phyloP scores from a whole-genome alignment of 2,888 invertebrate species.

The Platerodrilus igneus region DNA sequence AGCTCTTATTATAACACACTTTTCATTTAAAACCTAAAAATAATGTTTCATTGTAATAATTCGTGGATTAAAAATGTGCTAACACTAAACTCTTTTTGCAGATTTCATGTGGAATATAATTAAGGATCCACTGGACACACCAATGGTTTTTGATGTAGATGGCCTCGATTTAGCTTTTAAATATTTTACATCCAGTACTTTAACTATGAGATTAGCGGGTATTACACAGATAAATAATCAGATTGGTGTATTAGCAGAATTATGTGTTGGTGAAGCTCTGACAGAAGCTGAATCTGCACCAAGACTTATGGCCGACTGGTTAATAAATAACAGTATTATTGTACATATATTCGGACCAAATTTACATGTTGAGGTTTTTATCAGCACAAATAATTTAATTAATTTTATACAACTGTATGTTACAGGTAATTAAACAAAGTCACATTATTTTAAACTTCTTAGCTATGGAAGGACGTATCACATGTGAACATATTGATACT shows the following conservation, averaged over 20 bases:
- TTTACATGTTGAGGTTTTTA: conserved; percentile 81
- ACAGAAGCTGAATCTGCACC: conserved; percentile 82
- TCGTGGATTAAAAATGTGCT: too few species aligned
- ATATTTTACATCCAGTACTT: conserved; percentile 89
- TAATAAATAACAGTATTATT: conserved; percentile 83
- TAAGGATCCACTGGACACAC: conserved; percentile 84
- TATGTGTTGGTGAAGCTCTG: conserved; percentile 82
- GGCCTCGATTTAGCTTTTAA: conserved; percentile 92
- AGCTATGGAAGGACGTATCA: conserved; percentile 86
- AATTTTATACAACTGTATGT: conserved; percentile 15
- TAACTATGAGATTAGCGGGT: conserved; percentile 90
- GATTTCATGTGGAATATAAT: conserved; percentile 96
- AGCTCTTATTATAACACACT: background rate
- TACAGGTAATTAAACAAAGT: conserved; percentile 86
- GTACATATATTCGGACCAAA: conserved; percentile 96
- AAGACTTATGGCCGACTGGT: conserved; percentile 81
- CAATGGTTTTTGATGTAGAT: conserved; percentile 81
- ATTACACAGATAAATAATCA: conserved; percentile 93
- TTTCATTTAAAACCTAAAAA: background rate
- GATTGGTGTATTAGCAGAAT: conserved; percentile 85
- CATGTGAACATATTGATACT: conserved; percentile 83
- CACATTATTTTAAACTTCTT: conserved; percentile 89
- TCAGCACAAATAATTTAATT: conserved; percentile 1
- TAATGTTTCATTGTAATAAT: too few species aligned
- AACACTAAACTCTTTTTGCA: conserved; percentile 42